Percentiles rank a stretch among this genome's conserved stretches.
Evolutionary conservation across 2,888 invertebrate genomes (phyloP).

Genomic region (Pyrocoelia pectoralis): DNA sequence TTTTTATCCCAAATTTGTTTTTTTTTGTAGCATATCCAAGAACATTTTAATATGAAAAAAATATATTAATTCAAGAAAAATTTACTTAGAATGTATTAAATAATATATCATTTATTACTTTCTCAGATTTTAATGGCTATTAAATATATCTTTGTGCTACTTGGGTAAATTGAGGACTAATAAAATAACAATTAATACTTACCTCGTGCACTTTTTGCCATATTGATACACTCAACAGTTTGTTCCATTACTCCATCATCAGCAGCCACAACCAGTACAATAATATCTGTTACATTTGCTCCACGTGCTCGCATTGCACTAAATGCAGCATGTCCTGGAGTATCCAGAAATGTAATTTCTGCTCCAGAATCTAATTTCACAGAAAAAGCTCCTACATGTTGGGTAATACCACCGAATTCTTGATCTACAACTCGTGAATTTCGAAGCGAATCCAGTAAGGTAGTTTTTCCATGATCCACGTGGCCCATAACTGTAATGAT

Average conservation of each 20-base stretch:
- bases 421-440: conserved; percentile 86
- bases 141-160: too few species aligned
- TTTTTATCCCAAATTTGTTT: too few species aligned
- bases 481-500: conserved; percentile 99
- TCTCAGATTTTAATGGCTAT: too few species aligned
- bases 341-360: conserved; percentile 93
- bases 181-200: too few species aligned
- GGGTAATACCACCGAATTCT: conserved; percentile 99
- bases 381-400: conserved; percentile 98
- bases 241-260: conserved; percentile 99
- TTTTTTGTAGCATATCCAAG: too few species aligned
- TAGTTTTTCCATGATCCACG: conserved; percentile 99
- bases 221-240: conserved; percentile 88
- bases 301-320: conserved; percentile 92
- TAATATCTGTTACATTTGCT: conserved; percentile 92
- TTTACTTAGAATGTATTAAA: too few species aligned
- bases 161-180: too few species aligned
- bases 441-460: conserved; percentile 87
- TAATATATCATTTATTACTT: too few species aligned
- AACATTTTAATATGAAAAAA: too few species aligned
- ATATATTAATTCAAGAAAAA: too few species aligned
- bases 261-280: conserved; percentile 95
- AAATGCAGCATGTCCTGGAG: conserved; percentile 99
- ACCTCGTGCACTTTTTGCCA: conserved; percentile 83
- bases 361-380: conserved; percentile 73